Evolutionary conservation across 2,113 vertebrate species (phyloP).

Genomic region (Tyto alba): DNA sequence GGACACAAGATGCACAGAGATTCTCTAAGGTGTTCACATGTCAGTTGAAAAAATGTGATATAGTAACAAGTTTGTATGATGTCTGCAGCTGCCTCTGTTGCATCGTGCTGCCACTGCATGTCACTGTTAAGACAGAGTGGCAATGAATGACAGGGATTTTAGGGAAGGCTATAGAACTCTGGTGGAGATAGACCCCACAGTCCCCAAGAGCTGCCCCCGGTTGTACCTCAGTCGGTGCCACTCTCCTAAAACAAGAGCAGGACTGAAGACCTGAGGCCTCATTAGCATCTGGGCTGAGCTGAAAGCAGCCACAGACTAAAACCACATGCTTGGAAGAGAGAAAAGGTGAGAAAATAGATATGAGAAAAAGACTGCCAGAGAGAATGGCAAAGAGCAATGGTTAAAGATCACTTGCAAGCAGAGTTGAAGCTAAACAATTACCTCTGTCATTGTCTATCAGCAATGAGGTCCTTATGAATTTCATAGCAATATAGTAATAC

Average conservation of each 20-base stretch:
- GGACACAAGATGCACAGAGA: neutral
- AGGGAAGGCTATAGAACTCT: neutral
- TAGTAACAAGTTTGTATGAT: neutral
- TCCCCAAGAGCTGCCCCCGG: neutral
- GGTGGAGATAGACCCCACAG: neutral
- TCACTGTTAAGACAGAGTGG: neutral
- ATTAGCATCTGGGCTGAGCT: neutral
- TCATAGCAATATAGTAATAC: neutral
- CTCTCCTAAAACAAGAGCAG: neutral
- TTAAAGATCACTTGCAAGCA: neutral
- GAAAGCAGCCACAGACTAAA: neutral
- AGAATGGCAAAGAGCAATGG: neutral
- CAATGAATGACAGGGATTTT: neutral
- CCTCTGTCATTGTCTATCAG: neutral
- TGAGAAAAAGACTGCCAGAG: neutral
- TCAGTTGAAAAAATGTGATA: neutral
- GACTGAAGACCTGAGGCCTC: neutral
- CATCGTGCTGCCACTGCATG: slow-evolving; percentile 14
- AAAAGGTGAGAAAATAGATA: neutral
- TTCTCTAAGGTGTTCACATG: neutral
- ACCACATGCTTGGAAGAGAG: neutral
- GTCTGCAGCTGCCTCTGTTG: neutral
- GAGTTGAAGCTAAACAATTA: neutral
- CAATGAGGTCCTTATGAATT: neutral
- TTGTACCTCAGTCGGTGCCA: neutral